Percentiles rank a stretch among this genome's conserved stretches.
Evolutionary conservation across 2,888 invertebrate genomes (phyloP).

Genomic region (Boloria selene): DNA sequence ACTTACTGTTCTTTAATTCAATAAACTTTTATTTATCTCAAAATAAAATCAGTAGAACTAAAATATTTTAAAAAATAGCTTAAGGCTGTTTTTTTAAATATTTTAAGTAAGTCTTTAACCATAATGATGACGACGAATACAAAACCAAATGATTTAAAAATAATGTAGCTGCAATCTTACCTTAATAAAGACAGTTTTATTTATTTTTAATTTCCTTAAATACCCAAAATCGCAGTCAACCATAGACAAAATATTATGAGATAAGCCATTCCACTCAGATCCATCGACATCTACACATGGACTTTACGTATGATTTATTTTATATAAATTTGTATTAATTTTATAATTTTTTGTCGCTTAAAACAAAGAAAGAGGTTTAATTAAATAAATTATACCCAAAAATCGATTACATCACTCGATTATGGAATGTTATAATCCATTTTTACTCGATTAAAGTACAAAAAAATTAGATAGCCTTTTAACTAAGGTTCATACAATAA

Average conservation of each 20-base stretch:
- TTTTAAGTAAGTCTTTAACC: too few species aligned
- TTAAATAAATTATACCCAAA: background rate
- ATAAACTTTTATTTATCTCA: background rate
- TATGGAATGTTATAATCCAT: too few species aligned
- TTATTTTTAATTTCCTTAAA: background rate
- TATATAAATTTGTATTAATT: too few species aligned
- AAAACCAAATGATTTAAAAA: background rate
- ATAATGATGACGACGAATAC: background rate
- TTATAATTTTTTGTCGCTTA: too few species aligned
- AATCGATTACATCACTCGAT: background rate
- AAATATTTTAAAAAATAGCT: background rate
- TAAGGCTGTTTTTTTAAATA: too few species aligned
- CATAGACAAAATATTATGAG: slow-evolving; percentile 24
- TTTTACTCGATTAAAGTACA: too few species aligned
- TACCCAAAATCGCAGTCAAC: slow-evolving; percentile 27
- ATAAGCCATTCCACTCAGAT: slow-evolving; percentile 13
- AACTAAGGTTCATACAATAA: too few species aligned
- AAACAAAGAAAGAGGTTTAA: background rate
- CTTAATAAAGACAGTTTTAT: background rate
- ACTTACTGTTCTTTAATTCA: background rate
- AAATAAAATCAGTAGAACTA: background rate
- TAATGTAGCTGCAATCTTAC: background rate
- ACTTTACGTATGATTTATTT: background rate
- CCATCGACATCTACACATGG: slow-evolving; percentile 2
- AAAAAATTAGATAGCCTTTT: too few species aligned